Evolutionary conservation across 2,888 invertebrate genomes (phyloP), one percentile per base, ranked within the genome.

Genomic region (Leptinotarsa haldemani): DNA sequence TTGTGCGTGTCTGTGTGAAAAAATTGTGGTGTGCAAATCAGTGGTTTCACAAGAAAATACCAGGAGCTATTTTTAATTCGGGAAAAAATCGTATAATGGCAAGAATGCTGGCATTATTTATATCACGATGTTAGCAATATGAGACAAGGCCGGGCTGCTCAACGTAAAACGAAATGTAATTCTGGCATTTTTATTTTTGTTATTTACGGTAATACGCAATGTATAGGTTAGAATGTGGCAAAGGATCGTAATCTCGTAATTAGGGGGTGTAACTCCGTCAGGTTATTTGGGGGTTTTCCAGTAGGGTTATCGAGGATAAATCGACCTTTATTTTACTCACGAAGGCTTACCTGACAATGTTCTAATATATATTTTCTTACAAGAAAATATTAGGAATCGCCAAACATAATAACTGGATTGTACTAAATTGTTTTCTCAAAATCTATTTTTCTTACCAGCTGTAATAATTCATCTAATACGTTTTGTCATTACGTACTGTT

Each of bases 121-220:
- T 74, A 65, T 72, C 82, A 83, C 84, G 84, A 86, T 83, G 82
- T 83, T 84, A 84, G 84, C 86, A 89, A 86, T 87, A 89, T 89
- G 89, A 89, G 89, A 86, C 89, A 89, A 87, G 89, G 89, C 85
- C 89, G 89, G 82, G 89, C 89, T 84, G 89, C 88, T 81, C 88
- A 89, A 85, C 88, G 89, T 83, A 90, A 88, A 86, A 88, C 89
- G 86, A 89, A 89, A 89, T 89, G 89, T 90, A 89, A 89, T 81
- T 83, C 61, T 61, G 40, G 25, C 40, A 61, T 61, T 61, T 61
- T 61, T 25, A 61, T 61, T 61, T 30, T 18, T 18, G 20, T 61
- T 18, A 18, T 52, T 52, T 52, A 52, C 12, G 9, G 13, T 56
- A 56, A 20, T 15, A 56, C 15, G 56, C 40, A 9, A 61, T 15